Percentiles rank a stretch among this genome's conserved stretches.
Conservation (phyloP, 1,140 invertebrate species). For the Trichonephila clavipes region DNA sequence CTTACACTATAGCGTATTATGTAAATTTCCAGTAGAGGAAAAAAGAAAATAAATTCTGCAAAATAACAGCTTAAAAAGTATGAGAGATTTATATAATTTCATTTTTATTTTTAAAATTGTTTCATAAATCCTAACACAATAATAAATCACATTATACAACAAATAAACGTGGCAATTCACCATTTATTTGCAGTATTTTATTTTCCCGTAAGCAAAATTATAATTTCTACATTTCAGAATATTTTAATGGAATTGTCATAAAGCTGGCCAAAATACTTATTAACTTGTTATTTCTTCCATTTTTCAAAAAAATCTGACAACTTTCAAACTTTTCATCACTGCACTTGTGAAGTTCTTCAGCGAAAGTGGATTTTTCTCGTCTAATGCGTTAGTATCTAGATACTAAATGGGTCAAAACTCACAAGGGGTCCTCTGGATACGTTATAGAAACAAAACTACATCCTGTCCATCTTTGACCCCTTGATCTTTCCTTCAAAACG, state of each 20-base stretch:
- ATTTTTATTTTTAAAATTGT: too few species aligned
- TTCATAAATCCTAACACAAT: too few species aligned
- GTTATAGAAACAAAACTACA: neutral
- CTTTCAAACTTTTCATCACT: neutral
- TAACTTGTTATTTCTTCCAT: neutral
- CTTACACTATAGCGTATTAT: too few species aligned
- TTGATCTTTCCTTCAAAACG: neutral
- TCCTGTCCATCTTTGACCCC: neutral
- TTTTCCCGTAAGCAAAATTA: neutral
- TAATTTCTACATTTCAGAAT: neutral
- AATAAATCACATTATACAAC: neutral
- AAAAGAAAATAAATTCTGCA: too few species aligned
- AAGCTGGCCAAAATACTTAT: neutral
- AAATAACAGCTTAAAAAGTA: too few species aligned
- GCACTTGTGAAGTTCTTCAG: neutral
- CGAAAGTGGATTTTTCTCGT: neutral
- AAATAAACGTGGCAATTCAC: neutral
- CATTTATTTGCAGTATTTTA: neutral
- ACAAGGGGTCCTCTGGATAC: neutral
- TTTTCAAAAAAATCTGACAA: neutral
- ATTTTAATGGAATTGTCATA: neutral
- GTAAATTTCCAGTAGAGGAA: too few species aligned
- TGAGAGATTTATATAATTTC: too few species aligned
- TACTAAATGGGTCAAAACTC: constrained; percentile 6
- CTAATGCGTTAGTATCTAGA: neutral